Base-by-base conservation (phyloP, 2,888 invertebrate species). In the Argyresthia goedartella region DNA sequence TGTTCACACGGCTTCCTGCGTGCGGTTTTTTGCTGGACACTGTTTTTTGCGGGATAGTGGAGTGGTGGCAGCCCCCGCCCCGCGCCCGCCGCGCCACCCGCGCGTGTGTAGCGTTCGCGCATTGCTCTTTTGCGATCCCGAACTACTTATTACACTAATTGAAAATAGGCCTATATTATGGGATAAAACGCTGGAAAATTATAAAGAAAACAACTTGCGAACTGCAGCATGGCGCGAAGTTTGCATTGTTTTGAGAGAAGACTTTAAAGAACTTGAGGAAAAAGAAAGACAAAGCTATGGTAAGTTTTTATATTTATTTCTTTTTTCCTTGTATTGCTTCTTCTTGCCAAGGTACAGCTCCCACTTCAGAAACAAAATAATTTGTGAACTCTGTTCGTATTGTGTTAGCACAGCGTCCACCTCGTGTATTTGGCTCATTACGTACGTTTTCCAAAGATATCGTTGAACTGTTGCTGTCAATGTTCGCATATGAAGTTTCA, bases 191-290 rank as follows among this genome's bases (percentile, higher is more conserved):
- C 25, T 47, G 47, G 47, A 47, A 47, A 47, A 25, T 25, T 47
- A 25, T 47, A 47, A 47, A 25, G 47, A 47, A 9, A 33, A 11
- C 9, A 47, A 15, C 47, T 15, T n/a, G 9, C 16, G 25, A 47
- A 47, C 47, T 25, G 47, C 47, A 47, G 47, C 47, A 47, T 47
- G 47, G 47, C 47, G 47, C 10, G 47, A 47, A 47, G 25, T 47
- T 25, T 47, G 47, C 47, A 43, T 14, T 13, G 25, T 47, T 47
- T 47, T 47, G 33, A 25, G 25, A 25, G 25, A 25, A 25, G 25
- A 25, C 25, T 25, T 25, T 25, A 25, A 47, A 33, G 33, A 33
- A 47, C 14, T 16, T 8, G 25, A 47, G 16, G 11, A 47, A 47
- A 47, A 47, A 13, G 34, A 47, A 15, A 15, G 47, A 25, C 25